phyloP scores from a whole-genome alignment of 1,140 invertebrate species.

The Whitmania pigra region DNA sequence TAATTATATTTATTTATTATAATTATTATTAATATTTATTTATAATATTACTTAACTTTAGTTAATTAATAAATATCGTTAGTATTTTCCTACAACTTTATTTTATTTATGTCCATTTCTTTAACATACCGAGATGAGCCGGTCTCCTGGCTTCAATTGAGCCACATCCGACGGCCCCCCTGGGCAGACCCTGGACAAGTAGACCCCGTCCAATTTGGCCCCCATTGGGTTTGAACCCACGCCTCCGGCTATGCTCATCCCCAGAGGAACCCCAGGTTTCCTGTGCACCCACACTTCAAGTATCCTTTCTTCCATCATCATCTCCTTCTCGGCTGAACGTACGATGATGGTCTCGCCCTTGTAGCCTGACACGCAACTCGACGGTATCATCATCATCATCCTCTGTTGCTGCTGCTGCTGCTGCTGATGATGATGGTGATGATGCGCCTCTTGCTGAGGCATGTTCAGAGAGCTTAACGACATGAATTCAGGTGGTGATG shows the following conservation, averaged over 20 bases:
- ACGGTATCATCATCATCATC: not conserved
- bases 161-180: conserved; percentile 70
- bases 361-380: not conserved
- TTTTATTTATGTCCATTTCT: too few relatives aligned
- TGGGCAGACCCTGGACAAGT: conserved; percentile 66
- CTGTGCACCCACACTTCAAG: conserved; percentile 70
- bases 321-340: not conserved
- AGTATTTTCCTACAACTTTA: too few relatives aligned
- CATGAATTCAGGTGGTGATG: too few relatives aligned
- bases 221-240: conserved; percentile 72
- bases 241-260: conserved; percentile 87
- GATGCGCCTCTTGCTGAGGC: too few relatives aligned
- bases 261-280: conserved; percentile 61
- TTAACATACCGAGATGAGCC: conserved; percentile 65
- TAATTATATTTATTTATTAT: too few relatives aligned
- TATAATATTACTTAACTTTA: too few relatives aligned
- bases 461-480: too few relatives aligned
- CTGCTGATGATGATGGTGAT: not conserved
- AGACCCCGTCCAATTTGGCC: conserved; percentile 41
- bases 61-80: too few relatives aligned
- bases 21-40: too few relatives aligned
- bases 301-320: conserved; percentile 49
- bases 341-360: not conserved
- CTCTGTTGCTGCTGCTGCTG: not conserved
- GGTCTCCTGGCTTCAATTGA: conserved; percentile 76